Conservation (phyloP, 2,113 vertebrate genomes). For the Propithecus coquereli region DNA sequence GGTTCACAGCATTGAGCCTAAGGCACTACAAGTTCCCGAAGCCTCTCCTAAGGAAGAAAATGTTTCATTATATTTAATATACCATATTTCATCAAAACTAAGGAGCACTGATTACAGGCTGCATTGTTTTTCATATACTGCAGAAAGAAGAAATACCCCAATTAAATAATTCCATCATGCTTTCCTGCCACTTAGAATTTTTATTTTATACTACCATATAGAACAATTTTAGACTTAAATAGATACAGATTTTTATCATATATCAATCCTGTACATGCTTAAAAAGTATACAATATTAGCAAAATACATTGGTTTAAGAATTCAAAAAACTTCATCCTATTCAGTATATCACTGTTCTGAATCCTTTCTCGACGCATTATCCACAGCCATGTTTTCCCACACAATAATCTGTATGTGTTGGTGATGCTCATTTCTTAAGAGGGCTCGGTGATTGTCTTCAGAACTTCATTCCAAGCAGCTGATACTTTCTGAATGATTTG, state of each 20-base stretch:
- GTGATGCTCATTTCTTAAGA: not conserved
- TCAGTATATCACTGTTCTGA: not conserved
- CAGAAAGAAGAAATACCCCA: not conserved
- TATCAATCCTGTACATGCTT: not conserved
- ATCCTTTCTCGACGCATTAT: not conserved
- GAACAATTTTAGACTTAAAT: not conserved
- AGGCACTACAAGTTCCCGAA: not conserved
- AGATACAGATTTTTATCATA: not conserved
- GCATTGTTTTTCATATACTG: not conserved
- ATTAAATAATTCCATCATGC: not conserved
- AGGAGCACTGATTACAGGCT: not conserved
- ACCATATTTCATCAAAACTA: not conserved
- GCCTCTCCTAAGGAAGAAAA: not conserved
- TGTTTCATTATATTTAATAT: not conserved
- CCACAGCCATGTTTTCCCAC: not conserved
- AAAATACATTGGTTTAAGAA: not conserved
- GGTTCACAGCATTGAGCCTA: not conserved
- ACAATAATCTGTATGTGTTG: not conserved
- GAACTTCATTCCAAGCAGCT: not conserved
- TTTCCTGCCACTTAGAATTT: slow-evolving; percentile 7
- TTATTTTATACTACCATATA: slow-evolving; percentile 26
- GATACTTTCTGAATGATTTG: not conserved
- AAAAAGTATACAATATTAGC: not conserved
- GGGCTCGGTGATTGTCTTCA: not conserved
- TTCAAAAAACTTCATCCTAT: not conserved